These are phyloP conservation scores for Apodemus speciosus DNA, from an alignment of 2,113 vertebrate genomes.

Conservation along the genomic window DNA sequence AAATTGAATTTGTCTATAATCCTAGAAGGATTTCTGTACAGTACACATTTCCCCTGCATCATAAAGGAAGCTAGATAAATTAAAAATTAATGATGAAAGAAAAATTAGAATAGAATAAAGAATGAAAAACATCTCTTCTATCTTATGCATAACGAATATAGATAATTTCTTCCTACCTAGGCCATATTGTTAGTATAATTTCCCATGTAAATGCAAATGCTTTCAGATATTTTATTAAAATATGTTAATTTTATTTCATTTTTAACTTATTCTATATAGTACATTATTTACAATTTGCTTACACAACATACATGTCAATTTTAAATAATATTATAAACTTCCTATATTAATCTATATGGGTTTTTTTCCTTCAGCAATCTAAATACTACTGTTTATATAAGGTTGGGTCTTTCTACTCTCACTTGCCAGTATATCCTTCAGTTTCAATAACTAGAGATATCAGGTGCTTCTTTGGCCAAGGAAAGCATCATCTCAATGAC, in stretches of 20 bases:
- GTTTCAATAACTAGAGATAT: background rate
- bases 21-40: background rate
- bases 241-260: background rate
- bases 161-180: background rate
- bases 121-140: background rate
- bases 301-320: background rate
- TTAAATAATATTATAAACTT: background rate
- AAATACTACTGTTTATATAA: accelerated
- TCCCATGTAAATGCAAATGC: background rate
- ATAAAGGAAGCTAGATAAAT: background rate
- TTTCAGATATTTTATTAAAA: background rate
- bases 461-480: background rate
- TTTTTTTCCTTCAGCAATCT: background rate
- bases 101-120: background rate
- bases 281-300: background rate
- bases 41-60: background rate
- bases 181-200: background rate
- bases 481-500: background rate
- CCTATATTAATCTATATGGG: background rate
- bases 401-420: background rate
- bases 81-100: background rate
- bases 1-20: background rate
- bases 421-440: background rate
- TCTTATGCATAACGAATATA: background rate
- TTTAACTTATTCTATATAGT: background rate